Conservation (phyloP, 2,113 vertebrate species). For the Rattus norvegicus region GRCr8 NC_086025.1:131085001-131085500, state of each 20-base stretch:
- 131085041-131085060: not conserved
- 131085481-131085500: no score
- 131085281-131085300: not conserved
- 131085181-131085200: slow-evolving; percentile 44
- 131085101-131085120: slow-evolving; percentile 6
- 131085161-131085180: slow-evolving; percentile 32
- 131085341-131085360: not conserved
- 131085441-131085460: slow-evolving; percentile 2
- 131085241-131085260: not conserved
- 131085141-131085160: slow-evolving; percentile 48
- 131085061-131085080: slow-evolving; percentile 51
- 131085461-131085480: not conserved
- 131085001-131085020: slow-evolving; percentile 50
- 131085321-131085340: not conserved
- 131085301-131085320: not conserved
- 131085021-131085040: slow-evolving; percentile 25
- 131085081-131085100: slow-evolving; percentile 38
- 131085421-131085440: not conserved
- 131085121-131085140: not conserved
- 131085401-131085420: slow-evolving; percentile 8
- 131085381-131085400: not conserved
- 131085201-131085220: slow-evolving; percentile 51
- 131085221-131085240: not conserved
- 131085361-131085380: not conserved
- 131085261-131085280: slow-evolving; percentile 45